Base-by-base conservation (phyloP, 2,888 invertebrate genomes). In the Zootermopsis nevadensis region DNA sequence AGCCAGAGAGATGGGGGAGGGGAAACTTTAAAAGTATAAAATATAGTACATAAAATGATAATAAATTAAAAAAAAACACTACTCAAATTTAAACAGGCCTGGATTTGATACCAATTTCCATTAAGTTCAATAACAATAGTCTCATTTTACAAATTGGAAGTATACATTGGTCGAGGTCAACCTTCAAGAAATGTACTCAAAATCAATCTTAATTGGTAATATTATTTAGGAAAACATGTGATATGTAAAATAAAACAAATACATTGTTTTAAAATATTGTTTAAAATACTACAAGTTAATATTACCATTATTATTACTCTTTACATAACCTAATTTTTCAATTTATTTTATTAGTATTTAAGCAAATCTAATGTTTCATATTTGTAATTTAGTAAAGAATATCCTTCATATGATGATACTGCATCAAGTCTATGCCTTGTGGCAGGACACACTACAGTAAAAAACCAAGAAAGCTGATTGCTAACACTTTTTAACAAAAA, bases 231-330 rank as follows among this genome's bases (percentile, higher is more conserved):
- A 77, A 55, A 55, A 33, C 48, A 30, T 77, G 55, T 77, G 77
- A 53, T 77, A 77, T 77, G 77, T 77, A 22, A 77, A 77, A 77
- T 55, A 55, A 77, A 77, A 77, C 55, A 77, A 48, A 31, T 53
- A 42, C 30, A 48, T 77, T 31, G 30, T 48, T 27, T 76, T 76
- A 1, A 77, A 42, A 19, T 77, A 77, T 7, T 24, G 22, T 53
- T 55, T n/a, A 60, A n/a, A 60, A 33, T 69, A 55, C 53, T 22
- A 77, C 12, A 12, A 7, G 15, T 30, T 77, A 10, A 53, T 77
- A 77, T 77, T 19, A 53, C 22, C 31, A 15, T 55, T 53, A 42
- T 48, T 24, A 77, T 10, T 38, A 76, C 42, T 38, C 6, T 69
- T 76, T 76, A 69, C 2, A 10, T 67, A 67, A 33, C 69, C 69